A percentile compares a stretch with the other conserved stretches of the same genome.
These are phyloP conservation scores for Drosophila prolongata DNA, from an alignment of 2,888 invertebrate genomes.

Conservation along the genomic window DNA sequence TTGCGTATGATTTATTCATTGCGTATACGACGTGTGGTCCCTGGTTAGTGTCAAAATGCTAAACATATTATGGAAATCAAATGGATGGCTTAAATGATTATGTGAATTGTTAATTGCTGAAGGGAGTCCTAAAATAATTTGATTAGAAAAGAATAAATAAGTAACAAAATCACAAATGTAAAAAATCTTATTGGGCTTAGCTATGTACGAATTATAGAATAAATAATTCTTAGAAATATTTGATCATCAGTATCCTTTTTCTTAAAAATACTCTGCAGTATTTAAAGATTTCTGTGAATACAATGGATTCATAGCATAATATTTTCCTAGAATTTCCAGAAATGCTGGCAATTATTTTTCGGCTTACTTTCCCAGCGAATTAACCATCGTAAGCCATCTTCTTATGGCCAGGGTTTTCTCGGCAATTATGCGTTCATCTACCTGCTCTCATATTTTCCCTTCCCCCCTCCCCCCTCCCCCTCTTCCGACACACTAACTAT, in stretches of 20 bases:
- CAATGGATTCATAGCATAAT: background rate
- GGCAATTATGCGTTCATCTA: slow-evolving; percentile 48
- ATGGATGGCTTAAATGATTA: slow-evolving; percentile 13
- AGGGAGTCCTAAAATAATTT: background rate
- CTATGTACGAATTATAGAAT: too few relatives aligned
- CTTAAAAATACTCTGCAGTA: too few relatives aligned
- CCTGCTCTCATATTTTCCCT: slow-evolving; percentile 49
- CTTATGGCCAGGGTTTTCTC: slow-evolving; percentile 1
- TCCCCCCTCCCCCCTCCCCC: slow-evolving; percentile 15
- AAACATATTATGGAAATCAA: slow-evolving; percentile 31
- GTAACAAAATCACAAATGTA: too few relatives aligned
- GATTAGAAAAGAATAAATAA: background rate
- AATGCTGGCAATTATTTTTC: background rate
- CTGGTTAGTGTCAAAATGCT: slow-evolving; percentile 29
- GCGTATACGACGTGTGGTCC: slow-evolving; percentile 65
- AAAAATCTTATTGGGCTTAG: too few relatives aligned
- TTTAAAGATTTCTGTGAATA: background rate
- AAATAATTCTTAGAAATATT: too few relatives aligned
- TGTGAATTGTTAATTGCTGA: background rate
- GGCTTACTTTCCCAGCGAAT: slow-evolving; percentile 18
- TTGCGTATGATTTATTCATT: slow-evolving; percentile 66
- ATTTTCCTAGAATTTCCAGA: background rate
- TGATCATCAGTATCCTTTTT: too few relatives aligned
- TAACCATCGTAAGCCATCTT: background rate
- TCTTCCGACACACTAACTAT: background rate